Conservation (phyloP, 2,888 invertebrate genomes). For the Carabus problematicus region DNA sequence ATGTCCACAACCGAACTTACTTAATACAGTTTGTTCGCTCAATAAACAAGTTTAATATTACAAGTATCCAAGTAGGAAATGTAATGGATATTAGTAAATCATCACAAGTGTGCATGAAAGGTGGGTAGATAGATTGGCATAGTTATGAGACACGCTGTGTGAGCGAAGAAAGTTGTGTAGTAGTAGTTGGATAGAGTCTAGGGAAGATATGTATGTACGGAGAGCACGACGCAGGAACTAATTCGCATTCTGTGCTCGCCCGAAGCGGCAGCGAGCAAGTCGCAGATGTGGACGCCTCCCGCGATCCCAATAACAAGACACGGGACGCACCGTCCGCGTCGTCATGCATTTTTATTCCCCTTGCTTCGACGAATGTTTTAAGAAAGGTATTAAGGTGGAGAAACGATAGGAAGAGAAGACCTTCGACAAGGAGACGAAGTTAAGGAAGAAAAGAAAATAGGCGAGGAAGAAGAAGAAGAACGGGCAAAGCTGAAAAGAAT, state of each 20-base stretch:
- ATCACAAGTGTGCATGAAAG: no score
- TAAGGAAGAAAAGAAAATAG: constrained; percentile 9
- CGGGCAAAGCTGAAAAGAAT: constrained; percentile 60
- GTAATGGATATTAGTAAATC: no score
- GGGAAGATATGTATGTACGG: no score
- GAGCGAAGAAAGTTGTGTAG: no score
- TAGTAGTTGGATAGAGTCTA: no score
- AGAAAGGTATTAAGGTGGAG: constrained; percentile 37
- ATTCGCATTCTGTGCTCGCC: constrained; percentile 56
- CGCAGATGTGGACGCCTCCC: constrained; percentile 56
- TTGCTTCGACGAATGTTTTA: constrained; percentile 46
- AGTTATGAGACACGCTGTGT: no score
- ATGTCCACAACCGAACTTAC: no score
- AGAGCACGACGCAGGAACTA: constrained; percentile 41
- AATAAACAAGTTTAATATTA: no score
- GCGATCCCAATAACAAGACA: constrained; percentile 55
- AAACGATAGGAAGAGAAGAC: no score
- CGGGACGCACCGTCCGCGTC: constrained; percentile 47
- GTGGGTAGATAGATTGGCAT: no score
- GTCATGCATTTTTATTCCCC: constrained; percentile 59
- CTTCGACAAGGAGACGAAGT: constrained; percentile 46
- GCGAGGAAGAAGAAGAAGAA: constrained; percentile 56
- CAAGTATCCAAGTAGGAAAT: no score
- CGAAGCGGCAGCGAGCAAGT: constrained; percentile 3
- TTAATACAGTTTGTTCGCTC: no score